These are phyloP conservation scores for Anguilla japonica DNA, from an alignment of 2,113 vertebrate species.

Conservation along the genomic window DNA sequence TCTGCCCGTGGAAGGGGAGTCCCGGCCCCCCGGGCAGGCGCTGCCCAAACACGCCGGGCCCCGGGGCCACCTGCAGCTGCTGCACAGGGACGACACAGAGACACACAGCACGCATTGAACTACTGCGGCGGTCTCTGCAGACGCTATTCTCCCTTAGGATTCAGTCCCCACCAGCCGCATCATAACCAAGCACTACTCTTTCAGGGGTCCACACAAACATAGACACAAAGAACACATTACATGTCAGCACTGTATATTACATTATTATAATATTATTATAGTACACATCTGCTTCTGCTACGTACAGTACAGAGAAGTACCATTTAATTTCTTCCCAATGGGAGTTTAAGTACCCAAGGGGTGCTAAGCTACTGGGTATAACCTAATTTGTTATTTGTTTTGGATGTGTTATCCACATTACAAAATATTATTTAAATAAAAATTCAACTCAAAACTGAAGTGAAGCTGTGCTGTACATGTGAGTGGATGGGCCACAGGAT, in stretches of 20 bases:
- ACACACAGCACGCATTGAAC: not conserved
- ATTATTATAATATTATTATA: no score
- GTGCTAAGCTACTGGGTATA: no score
- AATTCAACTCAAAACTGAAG: no score
- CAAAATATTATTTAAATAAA: no score
- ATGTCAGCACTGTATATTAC: no score
- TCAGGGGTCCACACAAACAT: not conserved
- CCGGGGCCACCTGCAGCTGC: slow-evolving; percentile 63
- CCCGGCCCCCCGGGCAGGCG: slow-evolving; percentile 75
- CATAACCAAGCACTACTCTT: not conserved
- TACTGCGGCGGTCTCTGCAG: not conserved
- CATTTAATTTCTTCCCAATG: no score
- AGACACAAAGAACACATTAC: not conserved
- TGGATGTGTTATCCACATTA: no score
- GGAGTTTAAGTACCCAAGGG: no score
- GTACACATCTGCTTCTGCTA: no score
- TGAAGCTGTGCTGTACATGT: not conserved
- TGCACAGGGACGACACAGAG: not conserved
- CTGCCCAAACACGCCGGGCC: slow-evolving; percentile 72
- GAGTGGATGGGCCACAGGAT: not conserved
- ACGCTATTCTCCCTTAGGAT: no score
- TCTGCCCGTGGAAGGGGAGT: slow-evolving; percentile 65
- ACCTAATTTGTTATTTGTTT: no score
- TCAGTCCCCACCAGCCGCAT: not conserved
- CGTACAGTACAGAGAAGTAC: no score